Base-by-base conservation (phyloP, 2,113 vertebrate species). In the Setophaga petechia region DNA sequence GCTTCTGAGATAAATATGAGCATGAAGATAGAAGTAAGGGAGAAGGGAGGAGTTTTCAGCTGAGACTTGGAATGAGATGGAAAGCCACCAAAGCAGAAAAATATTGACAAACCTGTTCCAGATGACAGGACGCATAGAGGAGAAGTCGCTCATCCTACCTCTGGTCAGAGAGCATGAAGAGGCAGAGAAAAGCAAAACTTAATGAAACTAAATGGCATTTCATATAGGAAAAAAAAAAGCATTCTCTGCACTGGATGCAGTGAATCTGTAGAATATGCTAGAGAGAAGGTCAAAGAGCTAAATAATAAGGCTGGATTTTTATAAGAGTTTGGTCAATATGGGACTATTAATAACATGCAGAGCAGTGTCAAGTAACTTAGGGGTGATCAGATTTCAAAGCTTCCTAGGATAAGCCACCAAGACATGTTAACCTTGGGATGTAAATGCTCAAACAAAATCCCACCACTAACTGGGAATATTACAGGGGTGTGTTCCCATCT, bases 81-180 rank as follows among this genome's bases (percentile, higher is more conserved):
- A 93, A 96, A 90, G 31, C n/a, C 61, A 87, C 9, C 20, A 55
- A 80, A 93, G 83, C 65, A 78, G 30, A 83, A 61, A 93, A 91
- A 51, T 37, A 61, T n/a, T 8, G 13, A 74, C 39, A 84, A 78
- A n/a, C 6, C 47, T 86, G 49, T 65, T 96, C 79, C 83, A 84
- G 65, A 88, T 92, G 77, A 66, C 72, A 81, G 61, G 58, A 90
- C 12, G 30, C 65, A 68, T 12, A 63, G 39, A 79, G 69, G 35
- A 73, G 69, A 79, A 57, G 41, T 41, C 87, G 76, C 62, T 83
- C 16, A 85, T 76, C 21, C 58, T 44, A 90, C 44, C 72, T 88
- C 82, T 90, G 75, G 31, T 41, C 81, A 89, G 35, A 89, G 1
- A 71, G 67, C 43, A 35, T 39, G 37, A 67, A 82, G 21, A n/a